phyloP scores from a whole-genome alignment of 2,797 vertebrate species.

The Notamacropus eugenii region DNA sequence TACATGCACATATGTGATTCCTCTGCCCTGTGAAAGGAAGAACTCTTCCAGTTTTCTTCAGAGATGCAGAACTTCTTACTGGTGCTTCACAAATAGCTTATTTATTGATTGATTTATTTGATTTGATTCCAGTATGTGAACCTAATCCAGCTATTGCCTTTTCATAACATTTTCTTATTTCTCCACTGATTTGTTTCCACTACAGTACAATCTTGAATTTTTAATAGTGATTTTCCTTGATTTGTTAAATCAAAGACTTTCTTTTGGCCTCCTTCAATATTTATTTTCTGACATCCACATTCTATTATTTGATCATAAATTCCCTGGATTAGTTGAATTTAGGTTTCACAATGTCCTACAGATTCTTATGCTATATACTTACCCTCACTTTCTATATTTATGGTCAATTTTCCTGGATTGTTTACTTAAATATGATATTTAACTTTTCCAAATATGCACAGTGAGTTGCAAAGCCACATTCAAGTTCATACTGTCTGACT shows the following conservation, averaged over 20 bases:
- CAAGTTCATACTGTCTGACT: background rate
- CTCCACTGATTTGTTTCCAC: background rate
- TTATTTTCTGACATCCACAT: background rate
- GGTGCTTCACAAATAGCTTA: background rate
- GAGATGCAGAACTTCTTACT: background rate
- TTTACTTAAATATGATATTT: background rate
- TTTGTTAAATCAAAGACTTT: background rate
- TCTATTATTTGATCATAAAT: background rate
- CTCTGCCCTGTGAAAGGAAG: too few relatives aligned
- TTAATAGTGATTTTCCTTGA: background rate
- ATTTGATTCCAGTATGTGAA: background rate
- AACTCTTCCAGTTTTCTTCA: background rate
- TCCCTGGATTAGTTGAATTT: background rate
- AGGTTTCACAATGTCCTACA: background rate
- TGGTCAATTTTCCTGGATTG: background rate
- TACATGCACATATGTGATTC: background rate
- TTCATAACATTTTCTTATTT: background rate
- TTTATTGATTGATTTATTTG: background rate
- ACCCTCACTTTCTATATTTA: background rate
- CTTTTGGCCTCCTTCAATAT: background rate
- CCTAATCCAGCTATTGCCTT: background rate
- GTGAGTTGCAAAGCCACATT: background rate
- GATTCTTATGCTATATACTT: background rate
- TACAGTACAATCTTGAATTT: background rate
- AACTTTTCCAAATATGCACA: background rate